phyloP scores from a whole-genome alignment of 2,888 invertebrate species.

The Xestoiulus laeticollis region DNA sequence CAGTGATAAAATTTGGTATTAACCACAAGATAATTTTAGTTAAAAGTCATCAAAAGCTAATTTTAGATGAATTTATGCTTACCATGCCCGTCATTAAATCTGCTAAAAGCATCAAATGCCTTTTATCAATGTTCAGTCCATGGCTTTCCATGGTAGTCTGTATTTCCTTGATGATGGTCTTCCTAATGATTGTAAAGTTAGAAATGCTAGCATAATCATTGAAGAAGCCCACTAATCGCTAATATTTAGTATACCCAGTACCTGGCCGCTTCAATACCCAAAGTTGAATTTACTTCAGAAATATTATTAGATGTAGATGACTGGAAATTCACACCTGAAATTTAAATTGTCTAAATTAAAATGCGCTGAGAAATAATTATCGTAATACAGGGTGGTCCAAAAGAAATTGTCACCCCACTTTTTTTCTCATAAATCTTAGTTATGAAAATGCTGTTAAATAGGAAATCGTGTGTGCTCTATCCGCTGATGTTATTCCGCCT shows the following conservation, averaged over 20 bases:
- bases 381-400: too few relatives aligned
- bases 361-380: too few relatives aligned
- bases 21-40: too few relatives aligned
- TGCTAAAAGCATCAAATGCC: slow-evolving; percentile 96
- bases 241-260: slow-evolving; percentile 58
- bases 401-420: too few relatives aligned
- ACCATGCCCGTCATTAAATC: slow-evolving; percentile 93
- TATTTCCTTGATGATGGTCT: slow-evolving; percentile 96
- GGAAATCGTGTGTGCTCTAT: too few relatives aligned
- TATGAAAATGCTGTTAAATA: too few relatives aligned
- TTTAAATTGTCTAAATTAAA: too few relatives aligned
- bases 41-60: too few relatives aligned
- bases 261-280: slow-evolving; percentile 97
- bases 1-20: too few relatives aligned
- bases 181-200: slow-evolving; percentile 67
- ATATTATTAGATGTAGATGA: slow-evolving; percentile 93
- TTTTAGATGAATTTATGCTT: slow-evolving; percentile 38
- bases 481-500: too few relatives aligned
- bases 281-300: slow-evolving; percentile 80
- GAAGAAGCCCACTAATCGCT: background rate
- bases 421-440: too few relatives aligned
- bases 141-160: slow-evolving; percentile 96
- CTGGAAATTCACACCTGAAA: slow-evolving; percentile 77
- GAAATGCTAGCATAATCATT: slow-evolving; percentile 11
- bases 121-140: slow-evolving; percentile 96